Evolutionary conservation across 2,888 invertebrate species (phyloP).

Genomic region (Hemistola chrysoprasaria): DNA sequence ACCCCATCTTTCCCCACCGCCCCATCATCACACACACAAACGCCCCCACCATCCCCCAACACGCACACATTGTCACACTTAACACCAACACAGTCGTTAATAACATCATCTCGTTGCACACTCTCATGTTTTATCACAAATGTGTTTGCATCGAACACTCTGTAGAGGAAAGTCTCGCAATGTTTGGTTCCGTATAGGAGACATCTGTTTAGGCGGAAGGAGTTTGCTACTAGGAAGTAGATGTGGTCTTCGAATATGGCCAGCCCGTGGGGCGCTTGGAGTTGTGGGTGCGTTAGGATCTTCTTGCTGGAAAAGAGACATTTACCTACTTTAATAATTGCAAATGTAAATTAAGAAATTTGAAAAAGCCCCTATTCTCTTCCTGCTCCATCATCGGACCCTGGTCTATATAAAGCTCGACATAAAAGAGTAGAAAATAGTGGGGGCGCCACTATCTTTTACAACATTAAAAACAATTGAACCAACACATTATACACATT

Average conservation of each 20-base stretch:
- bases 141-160: slow-evolving; percentile 52
- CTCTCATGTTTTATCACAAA: slow-evolving; percentile 57
- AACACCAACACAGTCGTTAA: slow-evolving; percentile 70
- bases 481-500: no score
- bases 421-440: no score
- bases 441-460: no score
- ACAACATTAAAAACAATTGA: no score
- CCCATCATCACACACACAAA: slow-evolving; percentile 82
- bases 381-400: no score
- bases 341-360: background rate
- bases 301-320: slow-evolving; percentile 54
- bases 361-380: no score
- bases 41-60: slow-evolving; percentile 55
- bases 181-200: slow-evolving; percentile 73
- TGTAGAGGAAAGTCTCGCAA: slow-evolving; percentile 73
- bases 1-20: slow-evolving; percentile 34
- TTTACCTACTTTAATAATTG: no score
- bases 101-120: slow-evolving; percentile 49
- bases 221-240: slow-evolving; percentile 84
- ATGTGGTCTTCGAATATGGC: slow-evolving; percentile 89
- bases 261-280: slow-evolving; percentile 84
- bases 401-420: no score
- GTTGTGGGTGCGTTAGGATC: slow-evolving; percentile 63
- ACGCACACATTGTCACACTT: slow-evolving; percentile 84
- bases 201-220: slow-evolving; percentile 82